A percentile compares a stretch with the other conserved stretches of the same genome.
These are phyloP conservation scores for Parnassius orleans DNA, from an alignment of 2,888 invertebrate species.

Conservation along the genomic window DNA sequence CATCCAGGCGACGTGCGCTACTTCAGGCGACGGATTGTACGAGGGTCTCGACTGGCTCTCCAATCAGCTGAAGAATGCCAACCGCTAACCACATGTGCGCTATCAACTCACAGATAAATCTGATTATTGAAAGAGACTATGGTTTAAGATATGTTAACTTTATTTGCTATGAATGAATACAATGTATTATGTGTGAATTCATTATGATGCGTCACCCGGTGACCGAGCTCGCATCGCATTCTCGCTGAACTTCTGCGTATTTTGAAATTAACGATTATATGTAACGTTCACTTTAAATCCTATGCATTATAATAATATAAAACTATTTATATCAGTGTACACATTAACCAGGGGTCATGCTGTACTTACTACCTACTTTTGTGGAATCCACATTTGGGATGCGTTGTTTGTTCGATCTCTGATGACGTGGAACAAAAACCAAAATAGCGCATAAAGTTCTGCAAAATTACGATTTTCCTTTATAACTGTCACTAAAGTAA, in stretches of 20 bases:
- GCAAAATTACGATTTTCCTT: slow-evolving; percentile 60
- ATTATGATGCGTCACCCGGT: slow-evolving; percentile 67
- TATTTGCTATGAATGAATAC: slow-evolving; percentile 77
- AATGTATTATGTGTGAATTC: slow-evolving; percentile 79
- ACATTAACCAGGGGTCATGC: slow-evolving; percentile 37
- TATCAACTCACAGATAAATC: slow-evolving; percentile 63
- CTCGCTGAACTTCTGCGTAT: slow-evolving; percentile 19
- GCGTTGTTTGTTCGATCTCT: slow-evolving; percentile 67
- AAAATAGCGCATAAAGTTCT: slow-evolving; percentile 73
- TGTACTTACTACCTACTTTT: slow-evolving; percentile 44
- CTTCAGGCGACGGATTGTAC: slow-evolving; percentile 98
- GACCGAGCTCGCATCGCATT: slow-evolving; percentile 56
- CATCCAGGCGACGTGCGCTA: slow-evolving; percentile 99
- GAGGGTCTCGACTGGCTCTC: slow-evolving; percentile 99
- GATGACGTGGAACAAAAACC: slow-evolving; percentile 70
- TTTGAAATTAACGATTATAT: slow-evolving; percentile 6
- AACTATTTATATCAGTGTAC: slow-evolving; percentile 36
- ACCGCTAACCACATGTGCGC: slow-evolving; percentile 87
- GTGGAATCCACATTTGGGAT: slow-evolving; percentile 48
- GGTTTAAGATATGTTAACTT: slow-evolving; percentile 81
- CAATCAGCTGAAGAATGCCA: slow-evolving; percentile 99
- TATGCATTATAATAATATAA: slow-evolving; percentile 13
- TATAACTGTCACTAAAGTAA: slow-evolving; percentile 66
- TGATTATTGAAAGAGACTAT: slow-evolving; percentile 79
- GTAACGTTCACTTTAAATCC: slow-evolving; percentile 18